Base-by-base conservation (phyloP, 2,888 invertebrate species). In the Mimumesa dahlbomi region DNA sequence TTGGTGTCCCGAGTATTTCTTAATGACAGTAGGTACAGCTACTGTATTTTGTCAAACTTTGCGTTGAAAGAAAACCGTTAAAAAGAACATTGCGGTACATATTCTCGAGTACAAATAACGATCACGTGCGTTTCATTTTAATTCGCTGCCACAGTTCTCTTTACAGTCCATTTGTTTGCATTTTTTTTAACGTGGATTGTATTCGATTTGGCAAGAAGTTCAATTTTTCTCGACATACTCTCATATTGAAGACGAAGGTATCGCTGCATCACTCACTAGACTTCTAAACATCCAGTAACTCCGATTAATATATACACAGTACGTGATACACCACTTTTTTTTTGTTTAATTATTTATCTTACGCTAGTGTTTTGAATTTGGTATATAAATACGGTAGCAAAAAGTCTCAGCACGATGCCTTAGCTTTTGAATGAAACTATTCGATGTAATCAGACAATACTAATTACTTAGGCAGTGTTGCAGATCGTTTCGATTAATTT, bases 331-430 rank as follows among this genome's bases (percentile, higher is more conserved):
- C 63, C 67, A 61, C 61, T 36, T 57, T 18, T 49, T 38, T 56
- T n/a, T 18, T 45, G 18, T 53, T 66, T 36, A 68, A 53, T 72
- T 67, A 49, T 25, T 48, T 70, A 68, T 22, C 64, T 72, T 67
- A 64, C 31, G 42, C 63, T 66, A 67, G 57, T 40, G 54, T 63
- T 48, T 70, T 52, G 58, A 75, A 70, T 81, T 79, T 80, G 77
- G 84, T 86, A 82, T 87, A 87, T 81, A 87, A 87, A 86, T 85
- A 83, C 83, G 76, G 83, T 87, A 86, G 84, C 83, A 87, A 86
- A 85, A 84, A 78, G 78, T 79, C 77, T 79, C 72, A 81, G 78
- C 78, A 57, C 66, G 54, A 74, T 68, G 65, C 70, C n/a, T 76
- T 68, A 77, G 68, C 65, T 73, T 61, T 66, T 57, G 50, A 74